A percentile compares a stretch with the other conserved stretches of the same genome.
phyloP scores from a whole-genome alignment of 2,888 invertebrate genomes.

The Machimus rusticus region DNA sequence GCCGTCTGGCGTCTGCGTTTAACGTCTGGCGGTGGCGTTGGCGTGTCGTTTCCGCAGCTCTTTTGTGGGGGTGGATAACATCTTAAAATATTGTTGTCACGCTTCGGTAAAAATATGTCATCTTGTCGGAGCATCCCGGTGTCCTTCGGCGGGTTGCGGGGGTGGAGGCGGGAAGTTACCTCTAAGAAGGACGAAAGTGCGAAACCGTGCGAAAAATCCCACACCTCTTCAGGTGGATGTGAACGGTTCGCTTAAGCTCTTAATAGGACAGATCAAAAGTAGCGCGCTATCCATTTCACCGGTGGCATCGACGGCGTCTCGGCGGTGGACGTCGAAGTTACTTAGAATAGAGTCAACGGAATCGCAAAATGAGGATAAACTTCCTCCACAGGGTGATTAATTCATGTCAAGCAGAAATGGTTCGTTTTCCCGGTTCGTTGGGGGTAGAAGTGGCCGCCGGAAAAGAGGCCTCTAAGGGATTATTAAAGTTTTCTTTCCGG shows the following conservation, averaged over 20 bases:
- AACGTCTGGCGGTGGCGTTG: not conserved
- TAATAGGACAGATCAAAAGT: not conserved
- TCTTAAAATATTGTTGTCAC: not conserved
- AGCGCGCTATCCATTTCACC: not conserved
- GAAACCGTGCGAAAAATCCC: not conserved
- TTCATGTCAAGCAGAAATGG: not conserved
- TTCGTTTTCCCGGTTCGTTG: not conserved
- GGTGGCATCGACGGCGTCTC: not conserved
- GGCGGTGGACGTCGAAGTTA: not conserved
- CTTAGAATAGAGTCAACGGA: not conserved
- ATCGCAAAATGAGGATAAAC: not conserved
- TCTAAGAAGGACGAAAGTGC: not conserved
- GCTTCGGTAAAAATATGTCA: not conserved
- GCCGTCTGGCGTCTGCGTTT: not conserved
- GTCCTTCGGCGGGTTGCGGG: not conserved
- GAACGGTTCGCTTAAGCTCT: not conserved
- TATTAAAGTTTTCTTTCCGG: not conserved
- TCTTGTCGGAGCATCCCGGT: not conserved
- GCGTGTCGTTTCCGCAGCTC: not conserved
- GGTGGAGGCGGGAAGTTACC: too few species aligned
- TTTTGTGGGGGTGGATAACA: not conserved
- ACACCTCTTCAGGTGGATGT: not conserved
- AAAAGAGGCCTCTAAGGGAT: not conserved
- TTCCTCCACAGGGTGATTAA: not conserved
- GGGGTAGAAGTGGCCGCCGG: not conserved